phyloP scores from a whole-genome alignment of 2,113 vertebrate genomes.

The Marmota monax region DNA sequence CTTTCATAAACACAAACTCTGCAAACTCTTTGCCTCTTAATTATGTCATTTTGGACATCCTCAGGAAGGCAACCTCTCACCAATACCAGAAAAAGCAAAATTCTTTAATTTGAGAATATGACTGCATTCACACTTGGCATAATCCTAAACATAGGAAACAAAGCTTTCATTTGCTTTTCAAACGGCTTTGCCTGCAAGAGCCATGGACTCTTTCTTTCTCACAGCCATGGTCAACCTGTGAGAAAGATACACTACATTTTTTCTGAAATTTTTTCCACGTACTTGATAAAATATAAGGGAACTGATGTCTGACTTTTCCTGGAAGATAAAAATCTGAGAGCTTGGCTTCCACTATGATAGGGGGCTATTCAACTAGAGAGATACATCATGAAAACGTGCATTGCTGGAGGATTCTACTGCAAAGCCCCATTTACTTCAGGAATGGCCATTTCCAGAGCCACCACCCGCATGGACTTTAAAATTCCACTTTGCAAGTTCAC shows the following conservation, averaged over 20 bases:
- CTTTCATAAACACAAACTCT: slow-evolving; percentile 85
- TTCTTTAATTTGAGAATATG: slow-evolving; percentile 94
- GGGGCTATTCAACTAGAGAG: slow-evolving; percentile 91
- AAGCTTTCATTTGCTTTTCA: slow-evolving; percentile 88
- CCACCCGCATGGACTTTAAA: slow-evolving; percentile 92
- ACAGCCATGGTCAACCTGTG: slow-evolving; percentile 85
- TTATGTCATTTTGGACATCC: slow-evolving; percentile 93
- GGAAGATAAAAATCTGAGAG: slow-evolving; percentile 91
- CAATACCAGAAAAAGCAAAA: slow-evolving; percentile 90
- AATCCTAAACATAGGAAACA: slow-evolving; percentile 92
- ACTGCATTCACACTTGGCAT: slow-evolving; percentile 93
- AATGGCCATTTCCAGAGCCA: slow-evolving; percentile 93
- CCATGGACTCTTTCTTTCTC: slow-evolving; percentile 75
- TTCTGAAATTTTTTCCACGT: slow-evolving; percentile 82
- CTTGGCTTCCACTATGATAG: slow-evolving; percentile 89
- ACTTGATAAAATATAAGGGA: slow-evolving; percentile 94
- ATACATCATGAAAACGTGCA: slow-evolving; percentile 91
- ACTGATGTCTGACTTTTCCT: slow-evolving; percentile 92
- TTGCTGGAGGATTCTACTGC: slow-evolving; percentile 92
- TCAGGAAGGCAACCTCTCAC: slow-evolving; percentile 91
- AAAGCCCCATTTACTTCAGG: slow-evolving; percentile 93
- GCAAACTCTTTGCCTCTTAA: slow-evolving; percentile 90
- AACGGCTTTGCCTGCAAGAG: slow-evolving; percentile 90
- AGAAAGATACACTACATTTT: slow-evolving; percentile 89
- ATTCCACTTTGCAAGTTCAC: slow-evolving; percentile 91